Base-by-base conservation (phyloP, 2,888 invertebrate genomes). In the Drosophila sordidapex region DNA sequence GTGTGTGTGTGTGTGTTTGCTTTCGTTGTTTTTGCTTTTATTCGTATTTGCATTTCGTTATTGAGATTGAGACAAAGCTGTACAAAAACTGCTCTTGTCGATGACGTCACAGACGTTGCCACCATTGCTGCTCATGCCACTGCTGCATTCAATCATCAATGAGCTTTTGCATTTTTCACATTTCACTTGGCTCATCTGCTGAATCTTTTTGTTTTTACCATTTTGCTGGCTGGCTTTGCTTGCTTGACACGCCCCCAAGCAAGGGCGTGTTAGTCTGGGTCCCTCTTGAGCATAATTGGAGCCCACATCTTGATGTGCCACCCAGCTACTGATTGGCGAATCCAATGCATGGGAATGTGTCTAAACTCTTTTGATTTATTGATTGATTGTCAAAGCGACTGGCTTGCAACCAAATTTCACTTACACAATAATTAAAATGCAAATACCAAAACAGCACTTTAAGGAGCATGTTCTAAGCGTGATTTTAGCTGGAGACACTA, bases 11-110 rank as follows among this genome's bases (percentile, higher is more conserved):
- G 81, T 74, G 73, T 77, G 71, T 79, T 84, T 84, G 84, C 83
- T 82, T 85, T 86, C 70, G 70, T 80, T 86, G 80, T 84, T 46
- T 13, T 43, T 46, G 6, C 31, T 27, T 68, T 81, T 82, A 58
- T 53, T 58, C 38, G 65, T 87, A 87, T 87, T 87, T 88, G 88
- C 88, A 87, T 87, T 87, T 87, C 82, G 88, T 85, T 87, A 87
- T 87, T 87, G 87, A 84, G 87, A 82, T 88, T 88, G 87, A 84
- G 85, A 87, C 85, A 85, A 87, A 80, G 80, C 72, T 72, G 59
- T 72, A 76, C 62, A 75, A 80, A 77, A 79, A 61, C 43, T 70
- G 69, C 61, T 69, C 52, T 67, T 51, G 70, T 59, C 51, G 64
- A 58, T 53, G 60, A 36, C 49, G 46, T 35, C 27, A 33, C 21